These are phyloP conservation scores for Cinclus cinclus DNA, from an alignment of 2,113 vertebrate species.

Conservation along the genomic window DNA sequence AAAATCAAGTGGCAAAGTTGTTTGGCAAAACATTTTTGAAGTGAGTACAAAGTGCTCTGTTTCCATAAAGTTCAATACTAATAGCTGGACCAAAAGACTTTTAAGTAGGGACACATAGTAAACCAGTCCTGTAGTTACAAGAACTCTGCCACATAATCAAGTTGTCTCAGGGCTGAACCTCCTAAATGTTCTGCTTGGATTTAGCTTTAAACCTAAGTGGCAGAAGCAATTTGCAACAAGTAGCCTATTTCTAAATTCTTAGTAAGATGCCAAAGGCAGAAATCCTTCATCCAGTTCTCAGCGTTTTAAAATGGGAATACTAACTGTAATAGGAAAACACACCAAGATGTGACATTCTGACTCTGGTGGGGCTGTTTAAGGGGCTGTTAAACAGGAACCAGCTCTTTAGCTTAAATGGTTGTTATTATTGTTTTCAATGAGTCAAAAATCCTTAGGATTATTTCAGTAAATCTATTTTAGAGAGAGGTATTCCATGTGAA, in stretches of 20 bases:
- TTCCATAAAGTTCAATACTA: neutral
- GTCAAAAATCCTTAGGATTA: neutral
- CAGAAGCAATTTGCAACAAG: neutral
- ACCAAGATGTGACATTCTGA: neutral
- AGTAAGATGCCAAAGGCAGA: neutral
- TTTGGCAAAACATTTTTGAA: neutral
- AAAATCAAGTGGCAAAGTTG: neutral
- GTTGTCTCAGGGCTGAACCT: neutral
- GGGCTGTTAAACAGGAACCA: neutral
- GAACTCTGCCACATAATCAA: neutral
- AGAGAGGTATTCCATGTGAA: neutral
- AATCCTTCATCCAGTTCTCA: neutral
- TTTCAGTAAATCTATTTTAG: neutral
- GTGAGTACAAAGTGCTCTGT: neutral
- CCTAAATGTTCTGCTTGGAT: neutral
- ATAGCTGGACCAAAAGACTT: neutral
- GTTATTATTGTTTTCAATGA: neutral
- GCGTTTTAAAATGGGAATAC: neutral
- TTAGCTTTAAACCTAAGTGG: neutral
- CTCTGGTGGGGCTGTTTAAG: neutral
- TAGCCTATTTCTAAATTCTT: neutral
- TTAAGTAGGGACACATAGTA: neutral
- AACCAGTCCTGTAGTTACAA: neutral
- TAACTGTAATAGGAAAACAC: neutral
- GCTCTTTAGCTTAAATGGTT: neutral